Evolutionary conservation across 2,797 vertebrate species (phyloP).

Genomic region (Avahi laniger): DNA sequence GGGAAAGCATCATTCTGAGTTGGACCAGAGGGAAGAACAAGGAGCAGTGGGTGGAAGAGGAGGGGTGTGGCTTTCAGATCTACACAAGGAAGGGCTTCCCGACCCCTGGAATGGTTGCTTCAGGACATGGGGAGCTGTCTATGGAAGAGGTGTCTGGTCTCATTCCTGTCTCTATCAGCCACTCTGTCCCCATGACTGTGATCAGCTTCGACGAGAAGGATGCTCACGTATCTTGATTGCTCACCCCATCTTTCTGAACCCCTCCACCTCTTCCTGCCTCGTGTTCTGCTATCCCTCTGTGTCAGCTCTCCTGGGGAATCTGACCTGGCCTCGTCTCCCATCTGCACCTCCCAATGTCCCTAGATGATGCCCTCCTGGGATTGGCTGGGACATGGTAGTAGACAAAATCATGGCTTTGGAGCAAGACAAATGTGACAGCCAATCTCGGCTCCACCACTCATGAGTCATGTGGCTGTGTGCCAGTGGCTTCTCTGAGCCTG

Average conservation of each 20-base stretch:
- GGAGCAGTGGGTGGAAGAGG: neutral
- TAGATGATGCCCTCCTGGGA: neutral
- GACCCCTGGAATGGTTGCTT: neutral
- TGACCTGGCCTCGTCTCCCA: neutral
- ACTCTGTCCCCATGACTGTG: fast-evolving
- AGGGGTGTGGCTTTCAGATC: neutral
- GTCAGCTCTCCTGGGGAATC: neutral
- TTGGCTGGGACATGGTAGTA: neutral
- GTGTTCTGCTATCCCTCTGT: neutral
- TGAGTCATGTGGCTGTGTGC: neutral
- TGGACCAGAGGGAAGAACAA: neutral
- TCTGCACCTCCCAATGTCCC: neutral
- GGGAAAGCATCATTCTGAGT: neutral
- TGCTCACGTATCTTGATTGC: fast-evolving
- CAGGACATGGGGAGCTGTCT: neutral
- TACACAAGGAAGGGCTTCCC: neutral
- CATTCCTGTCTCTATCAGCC: neutral
- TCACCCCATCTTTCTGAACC: neutral
- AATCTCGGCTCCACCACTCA: neutral
- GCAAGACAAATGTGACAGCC: neutral
- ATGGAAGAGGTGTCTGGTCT: neutral
- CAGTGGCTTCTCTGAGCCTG: neutral
- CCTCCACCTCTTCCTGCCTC: neutral
- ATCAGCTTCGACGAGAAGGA: neutral
- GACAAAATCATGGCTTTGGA: neutral